Evolutionary conservation across 2,888 invertebrate species (phyloP).

Genomic region (Acronicta leporina): DNA sequence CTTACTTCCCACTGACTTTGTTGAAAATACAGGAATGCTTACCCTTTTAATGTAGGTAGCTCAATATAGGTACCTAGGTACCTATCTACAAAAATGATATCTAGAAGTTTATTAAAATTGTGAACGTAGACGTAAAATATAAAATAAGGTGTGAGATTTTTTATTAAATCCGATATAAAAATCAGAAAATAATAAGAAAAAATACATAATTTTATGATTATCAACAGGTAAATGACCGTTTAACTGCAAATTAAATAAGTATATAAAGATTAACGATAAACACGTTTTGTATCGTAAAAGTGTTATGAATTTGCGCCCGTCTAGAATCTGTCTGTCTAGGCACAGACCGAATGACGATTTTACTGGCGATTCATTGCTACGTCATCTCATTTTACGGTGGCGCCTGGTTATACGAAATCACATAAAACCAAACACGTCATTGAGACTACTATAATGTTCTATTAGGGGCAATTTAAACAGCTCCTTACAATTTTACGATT

Average conservation of each 20-base stretch:
- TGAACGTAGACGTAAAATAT: no score
- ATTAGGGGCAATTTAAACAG: constrained; percentile 80
- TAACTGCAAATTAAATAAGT: constrained; percentile 48
- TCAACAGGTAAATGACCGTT: constrained; percentile 52
- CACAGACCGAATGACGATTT: constrained; percentile 60
- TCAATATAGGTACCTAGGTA: background rate
- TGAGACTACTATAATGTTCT: constrained; percentile 79
- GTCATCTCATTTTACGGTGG: constrained; percentile 69
- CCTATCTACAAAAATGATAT: no score
- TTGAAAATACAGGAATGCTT: background rate
- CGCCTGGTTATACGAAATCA: constrained; percentile 74
- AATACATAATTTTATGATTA: constrained; percentile 29
- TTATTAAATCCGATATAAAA: no score
- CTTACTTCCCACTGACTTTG: background rate
- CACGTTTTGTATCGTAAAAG: constrained; percentile 53
- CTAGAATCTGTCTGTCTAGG: constrained; percentile 62
- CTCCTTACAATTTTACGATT: constrained; percentile 82
- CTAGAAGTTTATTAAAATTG: no score
- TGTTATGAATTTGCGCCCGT: constrained; percentile 55
- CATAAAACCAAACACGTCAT: constrained; percentile 81
- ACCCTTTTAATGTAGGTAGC: no score
- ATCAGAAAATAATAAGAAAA: no score
- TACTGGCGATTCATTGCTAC: constrained; percentile 61
- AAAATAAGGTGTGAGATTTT: no score
- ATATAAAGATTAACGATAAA: constrained; percentile 48